A percentile compares a stretch with the other conserved stretches of the same genome.
Conservation (phyloP, 2,888 invertebrate species). For the Dione juno region DNA sequence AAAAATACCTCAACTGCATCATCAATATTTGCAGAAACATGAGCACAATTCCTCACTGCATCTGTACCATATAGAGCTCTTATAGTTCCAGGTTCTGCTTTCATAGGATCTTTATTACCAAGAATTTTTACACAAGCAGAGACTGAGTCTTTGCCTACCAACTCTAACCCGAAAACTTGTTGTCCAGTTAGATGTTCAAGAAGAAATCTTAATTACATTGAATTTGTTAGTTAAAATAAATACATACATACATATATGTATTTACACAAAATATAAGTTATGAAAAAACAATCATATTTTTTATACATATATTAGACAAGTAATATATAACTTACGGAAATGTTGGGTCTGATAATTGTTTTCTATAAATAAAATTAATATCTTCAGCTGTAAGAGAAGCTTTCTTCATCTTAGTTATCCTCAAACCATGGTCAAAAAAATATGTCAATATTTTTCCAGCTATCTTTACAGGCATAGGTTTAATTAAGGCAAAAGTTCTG, state of each 20-base stretch:
- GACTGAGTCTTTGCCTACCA: constrained; percentile 88
- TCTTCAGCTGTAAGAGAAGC: constrained; percentile 86
- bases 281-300: too few relatives aligned
- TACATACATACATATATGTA: background rate
- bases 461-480: constrained; percentile 87
- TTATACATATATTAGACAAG: background rate
- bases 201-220: constrained; percentile 73
- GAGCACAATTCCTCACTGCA: constrained; percentile 86
- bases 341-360: constrained; percentile 70
- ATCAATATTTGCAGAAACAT: constrained; percentile 85
- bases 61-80: constrained; percentile 87
- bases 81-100: constrained; percentile 85
- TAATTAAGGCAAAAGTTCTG: constrained; percentile 91
- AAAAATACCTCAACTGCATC: constrained; percentile 78
- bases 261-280: background rate
- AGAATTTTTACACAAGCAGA: constrained; percentile 82
- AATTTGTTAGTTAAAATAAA: background rate
- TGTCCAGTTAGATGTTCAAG: constrained; percentile 87
- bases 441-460: constrained; percentile 89
- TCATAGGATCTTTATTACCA: constrained; percentile 85
- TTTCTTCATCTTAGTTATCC: constrained; percentile 89
- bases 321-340: constrained; percentile 82
- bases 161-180: constrained; percentile 87
- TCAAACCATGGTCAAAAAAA: constrained; percentile 85
- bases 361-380: constrained; percentile 71